Base-by-base conservation (phyloP, 2,888 invertebrate species). In the Clostera curtula region DNA sequence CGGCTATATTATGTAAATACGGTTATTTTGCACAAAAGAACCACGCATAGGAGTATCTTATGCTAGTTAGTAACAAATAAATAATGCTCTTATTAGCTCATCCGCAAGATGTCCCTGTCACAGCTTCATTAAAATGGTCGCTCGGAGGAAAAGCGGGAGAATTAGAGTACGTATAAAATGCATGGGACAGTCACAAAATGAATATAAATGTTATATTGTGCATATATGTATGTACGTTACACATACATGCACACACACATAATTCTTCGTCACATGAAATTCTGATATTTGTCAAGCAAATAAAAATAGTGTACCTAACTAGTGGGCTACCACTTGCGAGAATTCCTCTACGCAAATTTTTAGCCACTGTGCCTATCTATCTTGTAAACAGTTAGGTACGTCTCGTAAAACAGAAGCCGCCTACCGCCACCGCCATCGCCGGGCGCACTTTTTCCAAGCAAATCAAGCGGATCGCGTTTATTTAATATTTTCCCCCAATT, bases 401-500 rank as follows among this genome's bases (percentile, higher is more conserved):
- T 33, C 32, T 53, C 45, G 36, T 47, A 59, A 58, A 52, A 53
- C 54, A 50, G 49, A 57, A 54, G 48, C 12, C 8, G 8, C n/a
- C n/a, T 8, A 10, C 12, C 14, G 7, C 18, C 13, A 15, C 19
- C 8, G 11, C 3, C 8, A 8, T 5, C 15, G 12, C 9, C 2
- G 6, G 3, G 15, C 23, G 15, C 23, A 36, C 35, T 46, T 50
- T 49, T 52, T 60, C 45, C 47, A 36, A 55, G 45, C 59, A 56
- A 59, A 61, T 65, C 64, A 59, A 57, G 57, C 54, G 52, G 48
- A 56, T 52, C 58, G 51, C 53, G 51, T 47, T 62, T 61, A 56
- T 65, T 65, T 60, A 50, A 55, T 60, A 53, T 56, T 63, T 61
- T 49, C 49, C 60, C 58, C 55, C 65, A 56, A 67, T 65, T 61